A percentile compares a stretch with the other conserved stretches of the same genome.
These are phyloP conservation scores for Mormyrus lacerda DNA, from an alignment of 2,113 vertebrate genomes.

Conservation along the genomic window DNA sequence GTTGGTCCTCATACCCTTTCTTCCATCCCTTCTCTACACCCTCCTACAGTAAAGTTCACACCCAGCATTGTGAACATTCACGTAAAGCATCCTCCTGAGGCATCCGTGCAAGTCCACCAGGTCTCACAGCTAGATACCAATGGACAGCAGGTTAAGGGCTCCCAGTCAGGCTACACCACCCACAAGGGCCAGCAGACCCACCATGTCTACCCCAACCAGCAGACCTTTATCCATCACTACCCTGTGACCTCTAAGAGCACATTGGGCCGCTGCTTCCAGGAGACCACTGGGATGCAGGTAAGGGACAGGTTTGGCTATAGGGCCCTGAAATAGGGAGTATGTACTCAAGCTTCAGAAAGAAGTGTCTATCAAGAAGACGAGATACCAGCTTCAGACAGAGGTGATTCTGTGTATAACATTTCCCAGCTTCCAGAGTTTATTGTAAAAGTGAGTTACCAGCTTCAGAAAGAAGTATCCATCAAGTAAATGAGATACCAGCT, in stretches of 20 bases:
- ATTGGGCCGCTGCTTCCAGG: conserved; percentile 95
- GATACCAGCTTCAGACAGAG: neutral
- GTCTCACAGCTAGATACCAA: conserved; percentile 84
- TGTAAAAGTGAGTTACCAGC: neutral
- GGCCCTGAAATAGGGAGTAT: neutral
- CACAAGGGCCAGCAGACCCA: conserved; percentile 76
- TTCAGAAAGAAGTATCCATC: neutral
- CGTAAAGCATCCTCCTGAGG: conserved; percentile 94
- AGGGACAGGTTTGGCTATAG: conserved; percentile 27
- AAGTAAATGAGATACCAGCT: neutral
- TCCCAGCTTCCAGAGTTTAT: neutral
- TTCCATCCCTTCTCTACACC: neutral
- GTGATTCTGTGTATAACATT: neutral
- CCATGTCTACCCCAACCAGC: conserved; percentile 74
- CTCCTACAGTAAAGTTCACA: conserved; percentile 71
- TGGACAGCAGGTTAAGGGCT: conserved; percentile 69
- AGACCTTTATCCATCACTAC: conserved; percentile 72
- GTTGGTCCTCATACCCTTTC: neutral
- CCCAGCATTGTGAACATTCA: conserved; percentile 92
- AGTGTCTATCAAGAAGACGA: neutral
- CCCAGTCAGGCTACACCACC: conserved; percentile 65
- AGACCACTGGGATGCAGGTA: conserved; percentile 87
- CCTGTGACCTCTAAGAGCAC: conserved; percentile 81
- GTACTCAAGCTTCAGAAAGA: neutral
- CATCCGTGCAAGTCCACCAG: conserved; percentile 94